A percentile compares a stretch with the other conserved stretches of the same genome.
phyloP scores from a whole-genome alignment of 2,888 invertebrate species.

The Ormyrus rosae region DNA sequence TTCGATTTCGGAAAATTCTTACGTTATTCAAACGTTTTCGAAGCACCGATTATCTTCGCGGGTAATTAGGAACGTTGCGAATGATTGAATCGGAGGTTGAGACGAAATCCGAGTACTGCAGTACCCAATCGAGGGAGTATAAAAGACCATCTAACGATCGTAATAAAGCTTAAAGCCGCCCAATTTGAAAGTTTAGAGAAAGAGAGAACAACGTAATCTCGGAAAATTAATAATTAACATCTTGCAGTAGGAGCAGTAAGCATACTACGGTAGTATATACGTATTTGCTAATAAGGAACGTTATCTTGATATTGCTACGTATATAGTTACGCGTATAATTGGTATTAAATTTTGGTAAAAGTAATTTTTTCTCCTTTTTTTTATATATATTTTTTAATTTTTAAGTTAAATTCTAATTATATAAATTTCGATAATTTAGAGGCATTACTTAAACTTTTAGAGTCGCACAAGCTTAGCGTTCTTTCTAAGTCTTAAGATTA shows the following conservation, averaged over 20 bases:
- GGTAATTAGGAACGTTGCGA: constrained; percentile 4
- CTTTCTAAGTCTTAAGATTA: constrained; percentile 26
- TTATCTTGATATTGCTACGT: constrained; percentile 14
- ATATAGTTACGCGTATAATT: background rate
- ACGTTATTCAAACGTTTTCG: background rate
- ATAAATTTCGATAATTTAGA: too few relatives aligned
- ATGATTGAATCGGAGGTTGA: background rate
- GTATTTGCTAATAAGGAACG: constrained; percentile 30
- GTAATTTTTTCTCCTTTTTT: background rate
- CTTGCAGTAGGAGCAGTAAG: constrained; percentile 29
- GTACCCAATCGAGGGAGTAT: constrained; percentile 18
- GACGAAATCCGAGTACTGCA: constrained; percentile 1
- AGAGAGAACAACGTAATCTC: constrained; percentile 24
- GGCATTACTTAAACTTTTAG: too few relatives aligned
- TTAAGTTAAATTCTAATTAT: too few relatives aligned
- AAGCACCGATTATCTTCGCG: constrained; percentile 15
- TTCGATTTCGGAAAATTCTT: background rate
- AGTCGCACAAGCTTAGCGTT: constrained; percentile 23
- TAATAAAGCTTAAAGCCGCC: constrained; percentile 22
- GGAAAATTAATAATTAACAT: constrained; percentile 20
- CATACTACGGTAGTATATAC: constrained; percentile 28
- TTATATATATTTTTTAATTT: too few relatives aligned
- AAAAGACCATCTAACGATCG: constrained; percentile 25
- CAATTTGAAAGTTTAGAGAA: constrained; percentile 26
- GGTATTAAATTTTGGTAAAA: background rate